Percentiles rank a stretch among this genome's conserved stretches.
Conservation (phyloP, 2,888 invertebrate genomes). For the Trypoxylon attenuatum region DNA sequence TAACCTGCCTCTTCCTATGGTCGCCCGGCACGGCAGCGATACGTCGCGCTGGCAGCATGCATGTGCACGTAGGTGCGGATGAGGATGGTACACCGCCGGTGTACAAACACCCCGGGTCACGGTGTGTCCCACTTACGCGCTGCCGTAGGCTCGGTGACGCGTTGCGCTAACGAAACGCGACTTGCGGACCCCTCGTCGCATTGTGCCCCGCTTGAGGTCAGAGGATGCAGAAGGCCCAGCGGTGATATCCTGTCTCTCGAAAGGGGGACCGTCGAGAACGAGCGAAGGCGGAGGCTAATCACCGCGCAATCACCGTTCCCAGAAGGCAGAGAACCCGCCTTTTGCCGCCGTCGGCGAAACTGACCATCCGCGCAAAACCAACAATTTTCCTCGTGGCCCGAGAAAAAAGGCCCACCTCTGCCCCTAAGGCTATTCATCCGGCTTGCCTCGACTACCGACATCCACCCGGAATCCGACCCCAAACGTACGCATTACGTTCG, state of each 20-base stretch:
- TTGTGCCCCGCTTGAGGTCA: conserved; percentile 14
- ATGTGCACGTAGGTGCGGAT: conserved; percentile 55
- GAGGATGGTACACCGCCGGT: conserved; percentile 43
- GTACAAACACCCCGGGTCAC: conserved; percentile 28
- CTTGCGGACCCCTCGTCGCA: conserved; percentile 22
- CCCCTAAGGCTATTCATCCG: no score
- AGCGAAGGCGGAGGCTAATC: conserved; percentile 69
- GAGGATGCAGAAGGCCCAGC: conserved; percentile 6
- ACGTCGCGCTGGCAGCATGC: no score
- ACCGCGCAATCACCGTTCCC: conserved; percentile 70
- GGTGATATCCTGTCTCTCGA: neutral
- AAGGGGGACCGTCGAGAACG: conserved; percentile 37
- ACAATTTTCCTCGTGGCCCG: conserved; percentile 68
- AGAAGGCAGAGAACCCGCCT: conserved; percentile 61
- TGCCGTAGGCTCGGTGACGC: no score
- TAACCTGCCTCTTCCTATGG: conserved; percentile 61
- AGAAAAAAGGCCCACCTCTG: conserved; percentile 55
- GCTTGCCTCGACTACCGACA: no score
- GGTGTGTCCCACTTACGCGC: no score
- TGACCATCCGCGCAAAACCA: conserved; percentile 68
- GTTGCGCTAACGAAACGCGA: conserved; percentile 60
- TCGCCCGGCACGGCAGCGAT: conserved; percentile 58
- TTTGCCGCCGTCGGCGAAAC: conserved; percentile 54
- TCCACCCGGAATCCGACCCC: no score
- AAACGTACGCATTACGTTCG: no score